Evolutionary conservation across 2,797 vertebrate genomes (phyloP).

Genomic region (Alcedo atthis): DNA sequence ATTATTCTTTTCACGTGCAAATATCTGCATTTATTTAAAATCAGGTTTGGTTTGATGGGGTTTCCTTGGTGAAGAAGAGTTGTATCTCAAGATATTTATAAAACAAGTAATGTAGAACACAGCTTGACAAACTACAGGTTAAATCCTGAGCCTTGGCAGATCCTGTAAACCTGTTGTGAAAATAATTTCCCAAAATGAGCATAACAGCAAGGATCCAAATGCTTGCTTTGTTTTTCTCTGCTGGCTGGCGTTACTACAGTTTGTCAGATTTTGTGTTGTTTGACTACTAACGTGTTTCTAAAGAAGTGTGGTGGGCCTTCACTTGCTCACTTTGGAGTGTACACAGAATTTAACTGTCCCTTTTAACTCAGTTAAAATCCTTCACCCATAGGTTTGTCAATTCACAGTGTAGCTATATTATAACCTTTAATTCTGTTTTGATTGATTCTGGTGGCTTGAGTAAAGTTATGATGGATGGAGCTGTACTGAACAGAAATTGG

Average conservation of each 20-base stretch:
- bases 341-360: not conserved
- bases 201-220: not conserved
- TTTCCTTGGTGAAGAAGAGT: not conserved
- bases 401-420: not conserved
- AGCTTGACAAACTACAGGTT: not conserved
- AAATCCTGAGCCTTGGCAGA: not conserved
- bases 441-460: not conserved
- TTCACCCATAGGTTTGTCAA: not conserved
- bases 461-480: not conserved
- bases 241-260: not conserved
- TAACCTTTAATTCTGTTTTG: not conserved
- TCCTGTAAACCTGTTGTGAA: not conserved
- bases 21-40: not conserved
- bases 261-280: not conserved
- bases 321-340: not conserved
- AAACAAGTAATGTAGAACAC: not conserved
- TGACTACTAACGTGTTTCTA: not conserved
- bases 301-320: not conserved
- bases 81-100: not conserved
- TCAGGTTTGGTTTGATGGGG: not conserved
- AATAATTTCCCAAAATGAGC: not conserved
- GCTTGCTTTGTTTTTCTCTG: not conserved
- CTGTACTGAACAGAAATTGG: not conserved
- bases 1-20: not conserved
- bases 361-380: slow-evolving; percentile 1